phyloP scores from a whole-genome alignment of 1,140 invertebrate genomes.

The Drosophila oshimai region DNA sequence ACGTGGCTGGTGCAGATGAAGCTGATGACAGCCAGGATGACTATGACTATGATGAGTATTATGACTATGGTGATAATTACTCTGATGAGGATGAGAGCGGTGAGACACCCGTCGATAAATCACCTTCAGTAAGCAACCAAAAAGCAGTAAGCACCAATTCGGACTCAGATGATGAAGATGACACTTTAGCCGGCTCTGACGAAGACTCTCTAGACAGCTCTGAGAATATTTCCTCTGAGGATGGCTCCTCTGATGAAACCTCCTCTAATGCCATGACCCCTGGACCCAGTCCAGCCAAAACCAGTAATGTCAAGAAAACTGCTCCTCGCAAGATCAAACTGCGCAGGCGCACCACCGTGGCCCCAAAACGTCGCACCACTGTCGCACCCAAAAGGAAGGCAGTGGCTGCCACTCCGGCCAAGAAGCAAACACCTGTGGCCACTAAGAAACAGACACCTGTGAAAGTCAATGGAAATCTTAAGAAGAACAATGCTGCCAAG shows the following conservation, averaged over 20 bases:
- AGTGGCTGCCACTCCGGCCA: background rate
- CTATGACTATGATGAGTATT: background rate
- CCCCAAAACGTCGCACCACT: background rate
- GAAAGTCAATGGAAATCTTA: no score
- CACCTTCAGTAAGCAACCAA: no score
- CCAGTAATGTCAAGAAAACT: background rate
- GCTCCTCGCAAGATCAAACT: background rate
- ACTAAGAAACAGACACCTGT: background rate
- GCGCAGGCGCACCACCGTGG: slow-evolving; percentile 3
- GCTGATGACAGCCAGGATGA: background rate
- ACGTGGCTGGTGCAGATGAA: background rate
- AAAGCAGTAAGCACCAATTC: no score
- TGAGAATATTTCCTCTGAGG: background rate
- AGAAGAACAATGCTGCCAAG: slow-evolving; percentile 4
- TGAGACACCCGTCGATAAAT: no score
- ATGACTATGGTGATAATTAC: background rate
- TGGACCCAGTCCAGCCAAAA: background rate
- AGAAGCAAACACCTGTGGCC: background rate
- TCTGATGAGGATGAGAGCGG: background rate
- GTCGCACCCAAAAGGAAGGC: background rate
- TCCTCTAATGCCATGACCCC: no score
- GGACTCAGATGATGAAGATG: background rate
- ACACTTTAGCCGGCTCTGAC: background rate
- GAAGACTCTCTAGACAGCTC: background rate
- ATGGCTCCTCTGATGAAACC: background rate